These are phyloP conservation scores for Siniperca obscura DNA, from an alignment of 2,797 vertebrate genomes.

Conservation along the genomic window DNA sequence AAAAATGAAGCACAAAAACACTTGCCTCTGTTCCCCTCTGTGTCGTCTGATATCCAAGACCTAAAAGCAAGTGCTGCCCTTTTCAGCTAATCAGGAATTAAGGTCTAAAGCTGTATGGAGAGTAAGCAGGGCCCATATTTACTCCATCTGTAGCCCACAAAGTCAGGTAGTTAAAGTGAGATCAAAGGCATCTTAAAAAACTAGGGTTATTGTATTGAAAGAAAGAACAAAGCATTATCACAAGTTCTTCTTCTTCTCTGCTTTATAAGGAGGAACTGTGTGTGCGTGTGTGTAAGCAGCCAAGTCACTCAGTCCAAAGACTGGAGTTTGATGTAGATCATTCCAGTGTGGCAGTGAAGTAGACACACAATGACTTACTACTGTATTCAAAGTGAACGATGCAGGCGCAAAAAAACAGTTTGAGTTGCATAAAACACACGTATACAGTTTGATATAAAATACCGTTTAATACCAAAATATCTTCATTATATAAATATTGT, in stretches of 20 bases:
- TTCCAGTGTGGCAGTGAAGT: slow-evolving; percentile 36
- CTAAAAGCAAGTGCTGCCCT: slow-evolving; percentile 87
- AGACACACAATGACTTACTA: not conserved
- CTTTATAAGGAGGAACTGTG: slow-evolving; percentile 19
- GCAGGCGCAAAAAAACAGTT: not conserved
- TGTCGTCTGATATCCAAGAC: slow-evolving; percentile 84
- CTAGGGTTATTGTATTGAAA: slow-evolving; percentile 62
- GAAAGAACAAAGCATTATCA: slow-evolving; percentile 29
- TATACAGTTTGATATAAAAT: slow-evolving; percentile 55
- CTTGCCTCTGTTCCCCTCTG: slow-evolving; percentile 82
- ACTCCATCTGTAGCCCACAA: slow-evolving; percentile 86
- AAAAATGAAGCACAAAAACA: slow-evolving; percentile 87
- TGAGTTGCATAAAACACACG: not conserved
- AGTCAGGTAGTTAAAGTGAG: slow-evolving; percentile 81
- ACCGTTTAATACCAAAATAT: slow-evolving; percentile 76
- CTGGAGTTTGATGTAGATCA: slow-evolving; percentile 59
- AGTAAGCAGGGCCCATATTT: slow-evolving; percentile 85
- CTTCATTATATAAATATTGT: slow-evolving; percentile 74
- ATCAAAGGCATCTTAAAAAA: slow-evolving; percentile 84
- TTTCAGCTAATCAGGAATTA: slow-evolving; percentile 89
- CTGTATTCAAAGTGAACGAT: not conserved
- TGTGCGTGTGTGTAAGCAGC: slow-evolving; percentile 18
- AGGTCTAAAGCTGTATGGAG: slow-evolving; percentile 84
- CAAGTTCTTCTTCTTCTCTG: slow-evolving; percentile 48
- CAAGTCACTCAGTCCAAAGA: slow-evolving; percentile 16